Evolutionary conservation across 2,888 invertebrate species (phyloP).

Genomic region (Marasmarcha lunaedactyla): DNA sequence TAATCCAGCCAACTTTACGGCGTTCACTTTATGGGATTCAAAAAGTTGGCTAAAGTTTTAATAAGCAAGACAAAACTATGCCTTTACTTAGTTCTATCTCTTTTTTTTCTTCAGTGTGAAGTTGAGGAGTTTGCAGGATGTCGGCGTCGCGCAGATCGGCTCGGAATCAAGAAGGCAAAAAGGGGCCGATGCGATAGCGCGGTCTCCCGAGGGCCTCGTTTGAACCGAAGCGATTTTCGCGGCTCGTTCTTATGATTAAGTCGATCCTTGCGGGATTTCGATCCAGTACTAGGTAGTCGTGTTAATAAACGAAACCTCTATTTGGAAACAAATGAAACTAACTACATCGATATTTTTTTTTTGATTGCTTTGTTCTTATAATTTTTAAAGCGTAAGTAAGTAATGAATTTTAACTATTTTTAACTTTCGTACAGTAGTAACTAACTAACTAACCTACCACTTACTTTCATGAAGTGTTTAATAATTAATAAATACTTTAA

Average conservation of each 20-base stretch:
- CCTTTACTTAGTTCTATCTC: neutral
- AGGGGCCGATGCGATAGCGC: slow-evolving; percentile 33
- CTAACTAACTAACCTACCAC: no score
- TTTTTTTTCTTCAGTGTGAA: neutral
- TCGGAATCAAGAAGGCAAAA: slow-evolving; percentile 28
- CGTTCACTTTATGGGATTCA: slow-evolving; percentile 22
- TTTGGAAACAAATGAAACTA: no score
- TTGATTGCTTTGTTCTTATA: no score
- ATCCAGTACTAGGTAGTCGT: neutral
- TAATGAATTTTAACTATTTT: no score
- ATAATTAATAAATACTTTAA: no score
- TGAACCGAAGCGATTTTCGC: slow-evolving; percentile 56
- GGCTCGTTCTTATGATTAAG: slow-evolving; percentile 66
- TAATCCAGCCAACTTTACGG: slow-evolving; percentile 28
- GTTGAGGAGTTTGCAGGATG: neutral
- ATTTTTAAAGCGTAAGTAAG: no score
- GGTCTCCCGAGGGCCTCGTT: slow-evolving; percentile 55
- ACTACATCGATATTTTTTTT: no score
- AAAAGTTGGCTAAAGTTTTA: slow-evolving; percentile 17
- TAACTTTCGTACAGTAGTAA: no score
- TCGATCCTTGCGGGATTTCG: slow-evolving; percentile 50
- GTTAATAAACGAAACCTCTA: no score
- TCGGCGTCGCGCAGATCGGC: neutral
- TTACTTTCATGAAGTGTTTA: no score
- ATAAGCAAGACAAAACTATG: slow-evolving; percentile 16